These are phyloP conservation scores for Tangara arthus DNA, from an alignment of 2,797 vertebrate genomes.

Conservation along the genomic window DNA sequence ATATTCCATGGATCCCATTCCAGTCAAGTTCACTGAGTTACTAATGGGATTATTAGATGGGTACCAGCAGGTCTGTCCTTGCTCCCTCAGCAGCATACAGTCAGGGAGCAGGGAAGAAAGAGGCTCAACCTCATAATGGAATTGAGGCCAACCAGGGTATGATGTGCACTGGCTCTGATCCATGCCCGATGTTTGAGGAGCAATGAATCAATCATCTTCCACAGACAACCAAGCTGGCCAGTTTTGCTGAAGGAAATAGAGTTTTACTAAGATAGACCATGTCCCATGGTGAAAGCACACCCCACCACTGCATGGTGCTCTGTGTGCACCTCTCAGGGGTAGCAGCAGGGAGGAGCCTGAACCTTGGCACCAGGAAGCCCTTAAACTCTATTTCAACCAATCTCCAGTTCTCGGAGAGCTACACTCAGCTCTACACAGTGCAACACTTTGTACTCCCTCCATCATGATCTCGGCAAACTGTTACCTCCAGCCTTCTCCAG, in stretches of 20 bases:
- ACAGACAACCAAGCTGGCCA: not conserved
- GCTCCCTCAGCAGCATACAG: not conserved
- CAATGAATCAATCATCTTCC: not conserved
- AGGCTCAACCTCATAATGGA: not conserved
- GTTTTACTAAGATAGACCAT: not conserved
- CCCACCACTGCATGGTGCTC: not conserved
- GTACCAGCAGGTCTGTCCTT: not conserved
- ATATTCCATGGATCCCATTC: not conserved
- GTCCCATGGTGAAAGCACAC: not conserved
- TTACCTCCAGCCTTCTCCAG: not conserved
- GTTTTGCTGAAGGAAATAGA: not conserved
- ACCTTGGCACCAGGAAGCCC: not conserved
- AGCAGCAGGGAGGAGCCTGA: not conserved
- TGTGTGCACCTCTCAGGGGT: not conserved
- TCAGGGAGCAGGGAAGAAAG: not conserved
- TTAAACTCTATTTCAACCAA: not conserved
- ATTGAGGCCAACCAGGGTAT: not conserved
- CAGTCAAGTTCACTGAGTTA: not conserved
- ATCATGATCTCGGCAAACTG: not conserved
- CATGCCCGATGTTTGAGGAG: rapidly evolving
- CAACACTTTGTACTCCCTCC: not conserved
- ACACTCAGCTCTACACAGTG: not conserved
- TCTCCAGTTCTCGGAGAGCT: not conserved
- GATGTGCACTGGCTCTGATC: not conserved
- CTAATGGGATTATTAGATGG: not conserved